Evolutionary conservation across 2,797 vertebrate species (phyloP).

Genomic region (Tauraco hartlaubi): DNA sequence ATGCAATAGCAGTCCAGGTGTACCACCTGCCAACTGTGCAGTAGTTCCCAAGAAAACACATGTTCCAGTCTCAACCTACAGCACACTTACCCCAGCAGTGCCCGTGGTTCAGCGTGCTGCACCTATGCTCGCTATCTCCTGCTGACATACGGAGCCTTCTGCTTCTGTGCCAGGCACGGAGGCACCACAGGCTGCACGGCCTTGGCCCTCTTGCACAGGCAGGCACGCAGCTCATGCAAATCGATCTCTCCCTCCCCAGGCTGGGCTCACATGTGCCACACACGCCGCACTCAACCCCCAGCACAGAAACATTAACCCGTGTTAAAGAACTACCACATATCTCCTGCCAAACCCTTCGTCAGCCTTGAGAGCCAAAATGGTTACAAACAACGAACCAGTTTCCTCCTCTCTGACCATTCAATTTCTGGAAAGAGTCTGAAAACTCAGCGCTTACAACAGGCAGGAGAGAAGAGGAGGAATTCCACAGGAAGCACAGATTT

Average conservation of each 20-base stretch:
- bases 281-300: fast-evolving
- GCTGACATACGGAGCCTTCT: not conserved
- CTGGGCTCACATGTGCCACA: not conserved
- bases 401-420: not conserved
- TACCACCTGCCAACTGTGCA: not conserved
- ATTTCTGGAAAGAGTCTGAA: not conserved
- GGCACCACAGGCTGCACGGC: not conserved
- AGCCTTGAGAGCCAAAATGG: not conserved
- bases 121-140: not conserved
- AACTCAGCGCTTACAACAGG: not conserved
- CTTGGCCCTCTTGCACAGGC: not conserved
- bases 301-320: not conserved
- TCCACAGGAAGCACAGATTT: not conserved
- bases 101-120: not conserved
- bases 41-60: not conserved
- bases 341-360: not conserved
- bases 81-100: not conserved
- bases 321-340: not conserved
- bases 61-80: not conserved
- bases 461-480: not conserved
- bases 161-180: not conserved
- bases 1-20: not conserved
- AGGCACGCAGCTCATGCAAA: not conserved
- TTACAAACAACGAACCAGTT: fast-evolving
- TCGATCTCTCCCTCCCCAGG: fast-evolving